phyloP scores from a whole-genome alignment of 2,888 invertebrate species.

The Sclerodermus sp. region DNA sequence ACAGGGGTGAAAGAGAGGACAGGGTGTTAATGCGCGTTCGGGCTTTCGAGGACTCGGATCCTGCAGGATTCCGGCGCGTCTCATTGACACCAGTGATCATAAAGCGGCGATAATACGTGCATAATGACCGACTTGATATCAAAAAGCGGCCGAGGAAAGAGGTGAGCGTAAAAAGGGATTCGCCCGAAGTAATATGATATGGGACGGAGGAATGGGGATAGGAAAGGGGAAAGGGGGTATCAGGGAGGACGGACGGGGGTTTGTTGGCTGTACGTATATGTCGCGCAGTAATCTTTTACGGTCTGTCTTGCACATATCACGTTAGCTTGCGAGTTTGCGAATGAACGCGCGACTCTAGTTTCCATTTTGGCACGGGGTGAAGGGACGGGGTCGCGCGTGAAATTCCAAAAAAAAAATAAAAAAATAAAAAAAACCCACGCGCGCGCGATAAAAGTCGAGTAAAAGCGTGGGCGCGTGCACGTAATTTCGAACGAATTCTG shows the following conservation, averaged over 20 bases:
- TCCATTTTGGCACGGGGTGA: no score
- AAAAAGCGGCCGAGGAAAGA: constrained; percentile 23
- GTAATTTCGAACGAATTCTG: no score
- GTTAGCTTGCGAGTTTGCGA: constrained; percentile 27
- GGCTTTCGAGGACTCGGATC: no score
- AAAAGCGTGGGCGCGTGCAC: no score
- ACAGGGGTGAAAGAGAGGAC: no score
- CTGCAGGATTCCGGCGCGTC: not conserved
- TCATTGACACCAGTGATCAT: constrained; percentile 17
- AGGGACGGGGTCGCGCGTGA: no score
- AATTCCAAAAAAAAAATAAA: no score
- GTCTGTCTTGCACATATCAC: constrained; percentile 41
- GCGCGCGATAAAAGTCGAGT: no score
- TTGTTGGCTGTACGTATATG: constrained; percentile 36
- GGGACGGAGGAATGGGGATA: no score
- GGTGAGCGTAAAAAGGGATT: constrained; percentile 39
- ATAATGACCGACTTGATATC: constrained; percentile 41
- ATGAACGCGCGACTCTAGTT: no score
- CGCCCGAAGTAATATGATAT: constrained; percentile 48
- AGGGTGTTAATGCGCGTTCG: no score
- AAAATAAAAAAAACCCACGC: no score
- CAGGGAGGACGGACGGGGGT: not conserved
- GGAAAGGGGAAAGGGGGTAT: constrained; percentile 35
- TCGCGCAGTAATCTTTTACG: constrained; percentile 50
- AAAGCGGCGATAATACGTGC: constrained; percentile 42